These are phyloP conservation scores for Sebastes minor DNA, from an alignment of 2,797 vertebrate species.

Conservation along the genomic window DNA sequence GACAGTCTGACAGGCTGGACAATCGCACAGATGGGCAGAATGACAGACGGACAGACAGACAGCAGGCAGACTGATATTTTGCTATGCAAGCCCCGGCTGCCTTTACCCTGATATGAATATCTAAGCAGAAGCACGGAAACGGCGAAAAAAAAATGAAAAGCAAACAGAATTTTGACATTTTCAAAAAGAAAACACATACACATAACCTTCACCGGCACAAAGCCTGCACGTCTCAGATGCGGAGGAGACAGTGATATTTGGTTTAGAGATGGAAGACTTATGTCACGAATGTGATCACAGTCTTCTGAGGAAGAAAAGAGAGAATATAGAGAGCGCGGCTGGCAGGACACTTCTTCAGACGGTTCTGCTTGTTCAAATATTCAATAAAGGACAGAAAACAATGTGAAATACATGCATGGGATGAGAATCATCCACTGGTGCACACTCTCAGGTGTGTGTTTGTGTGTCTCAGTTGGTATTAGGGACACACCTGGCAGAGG, in stretches of 20 bases:
- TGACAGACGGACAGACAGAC: slow-evolving; percentile 22
- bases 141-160: slow-evolving; percentile 36
- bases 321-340: slow-evolving; percentile 21
- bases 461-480: slow-evolving; percentile 19
- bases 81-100: slow-evolving; percentile 37
- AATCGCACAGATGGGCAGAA: slow-evolving; percentile 41
- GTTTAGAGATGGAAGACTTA: slow-evolving; percentile 51
- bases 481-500: slow-evolving; percentile 54
- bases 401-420: slow-evolving; percentile 6
- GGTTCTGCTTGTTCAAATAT: slow-evolving; percentile 71
- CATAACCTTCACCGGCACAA: slow-evolving; percentile 57
- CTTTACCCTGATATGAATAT: slow-evolving; percentile 48
- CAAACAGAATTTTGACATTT: slow-evolving; percentile 63
- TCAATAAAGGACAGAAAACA: slow-evolving; percentile 59
- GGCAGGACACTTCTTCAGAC: slow-evolving; percentile 51
- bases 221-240: slow-evolving; percentile 25
- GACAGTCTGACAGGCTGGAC: slow-evolving; percentile 47
- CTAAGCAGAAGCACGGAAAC: slow-evolving; percentile 12
- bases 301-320: slow-evolving; percentile 31
- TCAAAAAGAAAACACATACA: slow-evolving; percentile 7
- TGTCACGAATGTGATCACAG: slow-evolving; percentile 60
- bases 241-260: slow-evolving; percentile 56
- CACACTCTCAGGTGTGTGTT: not conserved
- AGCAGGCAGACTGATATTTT: slow-evolving; percentile 49
- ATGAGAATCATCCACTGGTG: slow-evolving; percentile 10